Evolutionary conservation across 2,888 invertebrate species (phyloP).

Genomic region (Chironomus riparius): DNA sequence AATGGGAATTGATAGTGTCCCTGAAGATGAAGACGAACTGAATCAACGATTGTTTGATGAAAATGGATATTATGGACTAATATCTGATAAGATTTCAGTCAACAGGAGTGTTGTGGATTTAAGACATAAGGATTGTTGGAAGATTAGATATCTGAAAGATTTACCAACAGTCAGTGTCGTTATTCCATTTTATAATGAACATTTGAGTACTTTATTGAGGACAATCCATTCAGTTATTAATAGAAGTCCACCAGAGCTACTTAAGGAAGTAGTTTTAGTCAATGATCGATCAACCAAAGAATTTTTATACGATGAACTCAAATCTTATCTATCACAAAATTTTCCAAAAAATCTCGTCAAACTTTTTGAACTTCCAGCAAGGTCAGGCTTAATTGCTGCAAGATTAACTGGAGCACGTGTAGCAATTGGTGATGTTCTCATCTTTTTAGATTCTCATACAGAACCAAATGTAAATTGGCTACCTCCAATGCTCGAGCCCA

Average conservation of each 20-base stretch:
- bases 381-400: conserved; percentile 81
- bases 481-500: conserved; percentile 83
- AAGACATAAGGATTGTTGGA: conserved; percentile 45
- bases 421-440: conserved; percentile 67
- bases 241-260: conserved; percentile 66
- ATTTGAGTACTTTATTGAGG: conserved; percentile 73
- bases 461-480: conserved; percentile 88
- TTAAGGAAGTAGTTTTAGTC: conserved; percentile 80
- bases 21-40: not conserved
- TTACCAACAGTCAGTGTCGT: conserved; percentile 79
- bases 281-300: conserved; percentile 76
- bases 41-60: conserved; percentile 2
- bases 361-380: conserved; percentile 58
- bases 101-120: conserved; percentile 8
- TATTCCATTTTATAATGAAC: conserved; percentile 90
- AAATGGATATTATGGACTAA: conserved; percentile 18
- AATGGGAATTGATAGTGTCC: not conserved
- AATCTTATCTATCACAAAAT: conserved; percentile 55
- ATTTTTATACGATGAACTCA: conserved; percentile 59
- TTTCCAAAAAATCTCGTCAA: conserved; percentile 60
- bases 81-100: conserved; percentile 18
- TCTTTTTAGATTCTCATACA: conserved; percentile 87
- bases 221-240: conserved; percentile 71
- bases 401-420: conserved; percentile 70
- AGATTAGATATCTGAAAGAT: conserved; percentile 56